Evolutionary conservation across 2,113 vertebrate species (phyloP), one percentile per base, ranked within the genome.

Genomic region (Lepisosteus osseus): DNA sequence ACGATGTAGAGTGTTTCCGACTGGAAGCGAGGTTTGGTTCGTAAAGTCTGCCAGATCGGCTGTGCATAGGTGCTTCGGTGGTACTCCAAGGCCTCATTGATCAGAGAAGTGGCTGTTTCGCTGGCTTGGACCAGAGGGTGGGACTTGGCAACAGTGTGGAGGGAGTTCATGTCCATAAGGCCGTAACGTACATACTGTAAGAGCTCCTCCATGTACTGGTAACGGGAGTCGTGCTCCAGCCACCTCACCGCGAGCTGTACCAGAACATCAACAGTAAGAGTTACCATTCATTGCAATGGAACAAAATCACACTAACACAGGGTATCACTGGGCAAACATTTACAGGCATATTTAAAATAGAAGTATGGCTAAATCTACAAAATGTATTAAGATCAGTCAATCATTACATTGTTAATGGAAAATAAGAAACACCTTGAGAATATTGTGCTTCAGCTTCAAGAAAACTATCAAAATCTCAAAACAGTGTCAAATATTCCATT

Each of bases 41-140:
- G 90, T 64, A 91, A 76, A 0, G 94, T 98, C 84, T 99, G 97
- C 86, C 90, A 94, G 7, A 98, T 90, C 0, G 97, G 97, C 88
- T 98, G 96, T 57, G 94, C 91, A 12, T 95, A 98, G 86, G 93
- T 77, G 78, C 92, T 90, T 61, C 89, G 91, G 84, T 98, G 96
- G 85, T 99, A 98, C 45, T 95, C 94, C 90, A 98, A 85, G 45
- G 97, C 97, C 86, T 98, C 96, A 0, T 95, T 92, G 78, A 99
- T 86, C 0, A 98, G 93, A 3, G 94, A 88, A 0, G 94, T 94
- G 0, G 92, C 94, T 0, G 90, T 90, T 72, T 95, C 92, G 51
- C 94, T 95, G 15, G 93, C 93, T 80, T 94, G 93, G 67, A 97
- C 93, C 7, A 96, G 88, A 3, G 95, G 93, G 64, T 96, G 94